Conservation (phyloP, 2,888 invertebrate genomes). For the Tenthredo scrophulariae region DNA sequence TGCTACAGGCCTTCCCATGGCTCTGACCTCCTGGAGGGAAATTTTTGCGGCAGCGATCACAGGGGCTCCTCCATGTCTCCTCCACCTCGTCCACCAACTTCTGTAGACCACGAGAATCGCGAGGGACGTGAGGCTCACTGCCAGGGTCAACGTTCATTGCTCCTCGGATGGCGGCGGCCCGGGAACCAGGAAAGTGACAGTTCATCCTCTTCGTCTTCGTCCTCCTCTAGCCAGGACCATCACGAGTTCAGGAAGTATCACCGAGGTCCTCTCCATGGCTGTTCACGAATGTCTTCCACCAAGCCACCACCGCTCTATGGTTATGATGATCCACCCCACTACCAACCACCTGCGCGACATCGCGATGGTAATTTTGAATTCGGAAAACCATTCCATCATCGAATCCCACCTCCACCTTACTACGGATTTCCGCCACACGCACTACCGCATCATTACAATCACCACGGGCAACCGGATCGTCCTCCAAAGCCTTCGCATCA, state of each 20-base stretch:
- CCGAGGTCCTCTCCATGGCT: not conserved
- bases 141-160: not conserved
- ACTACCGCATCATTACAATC: slow-evolving; percentile 9
- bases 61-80: not conserved
- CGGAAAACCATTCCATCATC: not conserved
- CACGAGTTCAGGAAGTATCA: not conserved
- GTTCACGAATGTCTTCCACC: too few species aligned
- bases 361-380: not conserved
- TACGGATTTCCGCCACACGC: not conserved
- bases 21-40: not conserved
- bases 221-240: not conserved
- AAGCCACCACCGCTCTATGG: not conserved
- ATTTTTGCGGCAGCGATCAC: not conserved
- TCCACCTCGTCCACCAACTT: slow-evolving; percentile 11
- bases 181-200: not conserved
- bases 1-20: slow-evolving; percentile 28
- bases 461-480: not conserved
- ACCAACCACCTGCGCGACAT: not conserved
- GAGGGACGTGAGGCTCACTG: not conserved
- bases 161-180: not conserved
- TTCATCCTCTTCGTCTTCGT: not conserved
- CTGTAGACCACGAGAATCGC: slow-evolving; percentile 4
- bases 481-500: slow-evolving; percentile 24
- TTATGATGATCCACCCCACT: not conserved
- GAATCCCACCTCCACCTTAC: slow-evolving; percentile 5